phyloP scores from a whole-genome alignment of 2,113 vertebrate genomes.

The Callorhinus ursinus region DNA sequence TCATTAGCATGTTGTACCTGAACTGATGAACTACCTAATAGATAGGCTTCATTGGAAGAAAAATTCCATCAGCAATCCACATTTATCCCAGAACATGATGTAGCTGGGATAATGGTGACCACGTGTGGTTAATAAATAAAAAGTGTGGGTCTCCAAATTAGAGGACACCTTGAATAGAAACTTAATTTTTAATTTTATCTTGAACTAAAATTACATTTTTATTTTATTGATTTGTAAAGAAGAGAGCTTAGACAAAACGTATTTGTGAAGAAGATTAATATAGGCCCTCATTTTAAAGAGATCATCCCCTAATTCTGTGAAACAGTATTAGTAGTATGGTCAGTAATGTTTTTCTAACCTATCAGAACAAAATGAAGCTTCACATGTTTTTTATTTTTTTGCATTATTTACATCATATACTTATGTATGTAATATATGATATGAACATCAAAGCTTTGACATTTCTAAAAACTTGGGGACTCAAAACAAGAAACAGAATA shows the following conservation, averaged over 20 bases:
- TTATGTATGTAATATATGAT: neutral
- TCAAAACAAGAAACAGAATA: constrained; percentile 39
- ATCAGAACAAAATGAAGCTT: neutral
- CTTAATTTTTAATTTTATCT: neutral
- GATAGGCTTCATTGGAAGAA: neutral
- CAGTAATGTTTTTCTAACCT: neutral
- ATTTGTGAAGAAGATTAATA: neutral
- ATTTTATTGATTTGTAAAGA: neutral
- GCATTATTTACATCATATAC: neutral
- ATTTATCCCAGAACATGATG: neutral
- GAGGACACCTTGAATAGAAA: neutral
- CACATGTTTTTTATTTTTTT: neutral
- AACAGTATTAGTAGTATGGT: neutral
- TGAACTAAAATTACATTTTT: neutral
- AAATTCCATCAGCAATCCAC: neutral
- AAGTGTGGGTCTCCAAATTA: neutral
- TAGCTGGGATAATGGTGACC: neutral
- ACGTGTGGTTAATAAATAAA: neutral
- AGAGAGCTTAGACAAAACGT: neutral
- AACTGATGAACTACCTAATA: neutral
- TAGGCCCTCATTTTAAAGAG: neutral
- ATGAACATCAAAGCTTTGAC: neutral
- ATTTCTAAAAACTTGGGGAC: neutral
- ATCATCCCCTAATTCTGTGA: neutral
- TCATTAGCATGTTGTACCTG: neutral